A percentile compares a stretch with the other conserved stretches of the same genome.
Conservation (phyloP, 1,140 invertebrate species). For the Aporrectodea caliginosa region DNA sequence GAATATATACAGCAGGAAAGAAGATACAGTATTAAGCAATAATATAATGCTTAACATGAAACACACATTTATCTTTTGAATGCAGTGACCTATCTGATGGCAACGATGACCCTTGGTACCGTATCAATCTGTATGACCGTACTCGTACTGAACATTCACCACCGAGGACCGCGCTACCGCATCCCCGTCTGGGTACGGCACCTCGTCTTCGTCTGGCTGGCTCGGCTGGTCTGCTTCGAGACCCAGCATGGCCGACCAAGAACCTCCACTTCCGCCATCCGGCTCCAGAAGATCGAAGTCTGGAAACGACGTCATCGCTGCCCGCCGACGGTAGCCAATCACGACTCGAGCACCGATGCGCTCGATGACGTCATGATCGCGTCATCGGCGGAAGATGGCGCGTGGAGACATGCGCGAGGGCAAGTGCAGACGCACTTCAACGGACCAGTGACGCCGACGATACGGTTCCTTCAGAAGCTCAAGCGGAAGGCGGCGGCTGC, state of each 20-base stretch:
- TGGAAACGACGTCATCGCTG: neutral
- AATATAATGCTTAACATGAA: too few species aligned
- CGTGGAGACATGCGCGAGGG: neutral
- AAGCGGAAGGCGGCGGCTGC: neutral
- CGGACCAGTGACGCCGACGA: neutral
- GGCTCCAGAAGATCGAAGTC: neutral
- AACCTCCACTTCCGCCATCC: neutral
- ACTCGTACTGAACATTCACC: conserved; percentile 98
- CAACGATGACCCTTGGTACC: conserved; percentile 99
- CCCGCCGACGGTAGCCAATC: neutral
- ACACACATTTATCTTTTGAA: too few species aligned
- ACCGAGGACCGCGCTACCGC: conserved; percentile 93
- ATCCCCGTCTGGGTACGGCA: conserved; percentile 81
- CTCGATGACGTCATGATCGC: neutral
- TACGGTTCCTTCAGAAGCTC: neutral
- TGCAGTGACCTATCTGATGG: conserved; percentile 13
- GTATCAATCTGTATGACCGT: conserved; percentile 98
- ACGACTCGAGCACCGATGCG: neutral
- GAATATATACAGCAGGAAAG: too few species aligned
- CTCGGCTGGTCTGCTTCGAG: conserved; percentile 7
- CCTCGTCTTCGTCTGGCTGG: neutral
- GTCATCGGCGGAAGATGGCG: neutral
- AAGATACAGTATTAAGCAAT: too few species aligned
- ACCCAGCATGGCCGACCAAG: neutral
- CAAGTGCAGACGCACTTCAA: neutral